These are phyloP conservation scores for Celastrina argiolus DNA, from an alignment of 2,888 invertebrate genomes.

Conservation along the genomic window DNA sequence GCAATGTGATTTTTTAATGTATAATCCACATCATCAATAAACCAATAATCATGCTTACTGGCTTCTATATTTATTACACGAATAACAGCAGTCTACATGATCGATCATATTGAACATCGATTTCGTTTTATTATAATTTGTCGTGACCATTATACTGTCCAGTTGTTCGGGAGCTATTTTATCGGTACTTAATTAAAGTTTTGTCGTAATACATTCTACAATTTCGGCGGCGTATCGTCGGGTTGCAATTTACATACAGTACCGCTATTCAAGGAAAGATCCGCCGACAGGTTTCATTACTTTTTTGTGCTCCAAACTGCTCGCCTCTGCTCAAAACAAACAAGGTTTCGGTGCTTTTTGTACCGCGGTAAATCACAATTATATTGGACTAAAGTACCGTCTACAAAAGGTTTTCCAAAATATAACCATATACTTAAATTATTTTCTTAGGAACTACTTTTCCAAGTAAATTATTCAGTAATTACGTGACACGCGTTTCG, in stretches of 20 bases:
- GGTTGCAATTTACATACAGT: constrained; percentile 61
- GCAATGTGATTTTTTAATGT: no score
- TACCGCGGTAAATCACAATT: constrained; percentile 13
- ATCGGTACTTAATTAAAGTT: constrained; percentile 17
- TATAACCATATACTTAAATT: neutral
- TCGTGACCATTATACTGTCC: neutral
- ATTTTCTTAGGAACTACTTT: neutral
- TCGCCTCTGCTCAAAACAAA: constrained; percentile 57
- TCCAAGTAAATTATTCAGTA: neutral
- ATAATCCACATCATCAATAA: no score
- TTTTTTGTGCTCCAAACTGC: constrained; percentile 53
- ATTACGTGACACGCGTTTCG: neutral
- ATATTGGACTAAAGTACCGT: constrained; percentile 32
- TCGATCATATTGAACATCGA: neutral
- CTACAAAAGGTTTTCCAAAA: neutral
- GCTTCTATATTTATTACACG: neutral
- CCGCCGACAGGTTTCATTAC: constrained; percentile 54
- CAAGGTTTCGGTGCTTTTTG: constrained; percentile 59
- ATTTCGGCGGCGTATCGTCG: constrained; percentile 51
- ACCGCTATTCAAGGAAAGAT: constrained; percentile 65
- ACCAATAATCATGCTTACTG: neutral
- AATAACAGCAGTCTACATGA: neutral
- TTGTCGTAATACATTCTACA: constrained; percentile 33
- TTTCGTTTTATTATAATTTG: constrained; percentile 4
- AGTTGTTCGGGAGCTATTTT: neutral